Conservation (phyloP, 1,140 invertebrate species). For the Drosophila insularis region DNA sequence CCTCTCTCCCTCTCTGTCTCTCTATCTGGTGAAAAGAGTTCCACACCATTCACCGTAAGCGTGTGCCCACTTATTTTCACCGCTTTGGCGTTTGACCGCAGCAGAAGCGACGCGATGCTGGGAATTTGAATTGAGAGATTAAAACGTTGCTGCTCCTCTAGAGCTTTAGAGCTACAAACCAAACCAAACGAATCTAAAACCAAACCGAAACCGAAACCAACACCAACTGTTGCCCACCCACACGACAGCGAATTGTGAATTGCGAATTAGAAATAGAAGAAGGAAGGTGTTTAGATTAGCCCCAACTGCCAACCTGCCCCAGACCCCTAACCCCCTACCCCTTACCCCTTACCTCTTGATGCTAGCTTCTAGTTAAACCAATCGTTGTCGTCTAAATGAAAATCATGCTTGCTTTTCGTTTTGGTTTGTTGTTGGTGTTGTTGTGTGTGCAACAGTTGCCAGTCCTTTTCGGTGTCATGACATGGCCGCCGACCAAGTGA, state of each 20-base stretch:
- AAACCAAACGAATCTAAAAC: background rate
- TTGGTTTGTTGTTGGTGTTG: conserved; percentile 19
- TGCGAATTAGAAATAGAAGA: conserved; percentile 48
- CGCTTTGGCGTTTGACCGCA: conserved; percentile 35
- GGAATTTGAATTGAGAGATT: conserved; percentile 74
- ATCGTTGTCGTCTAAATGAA: background rate
- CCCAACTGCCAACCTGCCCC: background rate
- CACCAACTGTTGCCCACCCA: conserved; percentile 44
- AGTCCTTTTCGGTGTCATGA: conserved; percentile 57
- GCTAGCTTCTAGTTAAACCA: background rate
- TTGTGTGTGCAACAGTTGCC: conserved; percentile 58
- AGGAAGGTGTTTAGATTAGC: conserved; percentile 14
- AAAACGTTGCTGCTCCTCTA: conserved; percentile 41
- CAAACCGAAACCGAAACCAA: background rate
- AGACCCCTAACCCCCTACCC: background rate
- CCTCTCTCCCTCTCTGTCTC: background rate
- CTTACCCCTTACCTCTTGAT: background rate
- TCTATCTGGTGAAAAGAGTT: too few species aligned
- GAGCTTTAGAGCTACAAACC: background rate
- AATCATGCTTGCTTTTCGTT: conserved; percentile 4
- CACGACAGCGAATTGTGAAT: conserved; percentile 32
- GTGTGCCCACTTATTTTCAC: conserved; percentile 40
- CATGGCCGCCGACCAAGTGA: conserved; percentile 65
- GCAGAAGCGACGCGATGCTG: conserved; percentile 37
- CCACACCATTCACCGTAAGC: background rate